Percentiles rank a stretch among this genome's conserved stretches.
These are phyloP conservation scores for Caenorhabditis doughertyi DNA, from an alignment of 2,888 invertebrate species.

Conservation along the genomic window DNA sequence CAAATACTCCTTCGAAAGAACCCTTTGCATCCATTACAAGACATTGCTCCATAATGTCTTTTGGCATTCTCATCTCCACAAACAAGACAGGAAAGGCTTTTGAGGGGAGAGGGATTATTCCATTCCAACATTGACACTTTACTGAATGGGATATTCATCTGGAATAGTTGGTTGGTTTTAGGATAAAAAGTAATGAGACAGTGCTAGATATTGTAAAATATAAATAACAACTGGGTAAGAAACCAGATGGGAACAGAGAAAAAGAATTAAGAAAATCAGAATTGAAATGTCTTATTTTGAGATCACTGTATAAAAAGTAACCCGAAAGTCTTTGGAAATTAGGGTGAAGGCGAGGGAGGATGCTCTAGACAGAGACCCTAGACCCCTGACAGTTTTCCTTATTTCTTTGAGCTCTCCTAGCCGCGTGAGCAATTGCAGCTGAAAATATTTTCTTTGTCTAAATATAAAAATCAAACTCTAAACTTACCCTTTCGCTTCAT, in stretches of 20 bases:
- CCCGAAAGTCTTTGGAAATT: too few species aligned
- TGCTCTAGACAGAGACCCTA: too few species aligned
- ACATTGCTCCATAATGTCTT: conserved; percentile 52
- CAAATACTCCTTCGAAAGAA: conserved; percentile 58
- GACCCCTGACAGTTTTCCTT: too few species aligned
- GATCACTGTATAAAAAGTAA: too few species aligned
- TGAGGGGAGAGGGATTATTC: background rate
- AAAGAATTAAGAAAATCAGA: background rate
- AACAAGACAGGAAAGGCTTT: conserved; percentile 28
- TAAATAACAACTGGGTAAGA: background rate
- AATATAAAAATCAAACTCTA: too few species aligned
- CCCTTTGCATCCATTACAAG: conserved; percentile 64
- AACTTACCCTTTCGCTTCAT: conserved; percentile 63
- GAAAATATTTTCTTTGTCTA: too few species aligned
- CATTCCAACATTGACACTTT: background rate
- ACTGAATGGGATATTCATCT: background rate
- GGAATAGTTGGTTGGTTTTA: background rate
- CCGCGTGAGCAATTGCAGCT: too few species aligned
- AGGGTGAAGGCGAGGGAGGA: too few species aligned
- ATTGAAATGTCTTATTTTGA: background rate
- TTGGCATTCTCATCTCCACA: conserved; percentile 56
- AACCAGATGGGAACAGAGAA: background rate
- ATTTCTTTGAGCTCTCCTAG: too few species aligned
- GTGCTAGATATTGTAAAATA: too few species aligned
- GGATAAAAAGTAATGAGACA: background rate